phyloP scores from a whole-genome alignment of 2,888 invertebrate species.

The Nomada fucata region DNA sequence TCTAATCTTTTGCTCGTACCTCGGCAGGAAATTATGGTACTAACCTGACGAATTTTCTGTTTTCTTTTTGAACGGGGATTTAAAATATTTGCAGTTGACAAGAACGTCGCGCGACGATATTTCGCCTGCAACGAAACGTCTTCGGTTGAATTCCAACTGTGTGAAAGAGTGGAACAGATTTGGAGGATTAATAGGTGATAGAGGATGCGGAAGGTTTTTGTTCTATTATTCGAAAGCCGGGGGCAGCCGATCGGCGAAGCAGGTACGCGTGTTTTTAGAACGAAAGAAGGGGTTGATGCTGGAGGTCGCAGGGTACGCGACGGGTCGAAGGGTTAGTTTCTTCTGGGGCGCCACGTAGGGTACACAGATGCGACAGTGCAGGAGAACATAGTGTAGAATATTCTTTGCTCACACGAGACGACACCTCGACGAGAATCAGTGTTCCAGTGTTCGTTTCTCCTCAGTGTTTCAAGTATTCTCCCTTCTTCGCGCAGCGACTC shows the following conservation, averaged over 20 bases:
- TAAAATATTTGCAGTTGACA: no score
- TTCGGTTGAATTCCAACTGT: neutral
- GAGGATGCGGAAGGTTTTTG: conserved; percentile 4
- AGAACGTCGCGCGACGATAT: no score
- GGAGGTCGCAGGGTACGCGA: conserved; percentile 45
- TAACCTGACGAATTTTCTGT: neutral
- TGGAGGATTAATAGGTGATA: neutral
- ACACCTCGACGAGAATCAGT: neutral
- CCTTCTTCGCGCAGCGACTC: no score
- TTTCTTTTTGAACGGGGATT: neutral
- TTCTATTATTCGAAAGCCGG: conserved; percentile 34
- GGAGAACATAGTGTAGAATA: conserved; percentile 11
- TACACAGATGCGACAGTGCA: conserved; percentile 36
- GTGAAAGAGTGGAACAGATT: neutral
- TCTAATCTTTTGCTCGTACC: conserved; percentile 37
- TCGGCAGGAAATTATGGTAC: conserved; percentile 20
- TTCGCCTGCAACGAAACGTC: no score
- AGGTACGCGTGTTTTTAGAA: conserved; percentile 58
- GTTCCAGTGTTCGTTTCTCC: neutral
- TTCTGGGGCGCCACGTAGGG: conserved; percentile 47
- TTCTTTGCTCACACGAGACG: no score
- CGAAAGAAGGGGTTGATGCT: conserved; percentile 67
- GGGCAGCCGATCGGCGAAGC: conserved; percentile 57
- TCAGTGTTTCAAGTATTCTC: neutral
- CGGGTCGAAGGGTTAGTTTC: conserved; percentile 64